Conservation (phyloP, 2,113 vertebrate species). For the Quiscalus mexicanus region DNA sequence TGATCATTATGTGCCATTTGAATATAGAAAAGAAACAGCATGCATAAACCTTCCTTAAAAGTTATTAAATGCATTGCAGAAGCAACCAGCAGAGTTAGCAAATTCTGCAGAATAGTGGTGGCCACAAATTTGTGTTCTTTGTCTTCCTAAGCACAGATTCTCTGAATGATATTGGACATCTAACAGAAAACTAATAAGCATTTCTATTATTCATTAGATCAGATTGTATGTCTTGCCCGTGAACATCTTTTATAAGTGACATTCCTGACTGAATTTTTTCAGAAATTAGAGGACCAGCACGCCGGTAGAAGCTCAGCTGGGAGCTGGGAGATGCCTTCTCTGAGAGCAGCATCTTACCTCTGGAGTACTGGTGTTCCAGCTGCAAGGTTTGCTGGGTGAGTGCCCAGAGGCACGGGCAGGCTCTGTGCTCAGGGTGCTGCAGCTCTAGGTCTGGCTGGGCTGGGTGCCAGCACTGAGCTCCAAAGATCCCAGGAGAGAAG, state of each 20-base stretch:
- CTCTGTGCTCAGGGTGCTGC: fast-evolving
- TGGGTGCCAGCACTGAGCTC: not conserved
- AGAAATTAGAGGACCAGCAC: not conserved
- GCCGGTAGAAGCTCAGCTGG: not conserved
- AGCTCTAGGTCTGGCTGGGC: not conserved
- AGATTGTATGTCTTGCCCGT: not conserved
- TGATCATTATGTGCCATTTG: not conserved
- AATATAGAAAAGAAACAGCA: not conserved
- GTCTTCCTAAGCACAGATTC: not conserved
- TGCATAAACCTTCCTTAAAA: not conserved
- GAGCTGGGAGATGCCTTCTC: not conserved
- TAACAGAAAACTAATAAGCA: not conserved
- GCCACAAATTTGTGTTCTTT: not conserved
- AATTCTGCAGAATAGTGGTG: not conserved
- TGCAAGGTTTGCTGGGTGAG: not conserved
- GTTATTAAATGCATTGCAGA: not conserved
- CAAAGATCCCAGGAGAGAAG: fast-evolving
- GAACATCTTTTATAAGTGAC: not conserved
- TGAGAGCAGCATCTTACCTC: not conserved
- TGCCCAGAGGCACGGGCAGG: not conserved
- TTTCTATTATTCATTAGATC: not conserved
- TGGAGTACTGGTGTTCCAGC: fast-evolving
- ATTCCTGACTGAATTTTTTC: not conserved
- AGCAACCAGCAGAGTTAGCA: not conserved
- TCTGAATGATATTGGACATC: not conserved